Base-by-base conservation (phyloP, 2,888 invertebrate species). In the Zaprionus obscuricornis region DNA sequence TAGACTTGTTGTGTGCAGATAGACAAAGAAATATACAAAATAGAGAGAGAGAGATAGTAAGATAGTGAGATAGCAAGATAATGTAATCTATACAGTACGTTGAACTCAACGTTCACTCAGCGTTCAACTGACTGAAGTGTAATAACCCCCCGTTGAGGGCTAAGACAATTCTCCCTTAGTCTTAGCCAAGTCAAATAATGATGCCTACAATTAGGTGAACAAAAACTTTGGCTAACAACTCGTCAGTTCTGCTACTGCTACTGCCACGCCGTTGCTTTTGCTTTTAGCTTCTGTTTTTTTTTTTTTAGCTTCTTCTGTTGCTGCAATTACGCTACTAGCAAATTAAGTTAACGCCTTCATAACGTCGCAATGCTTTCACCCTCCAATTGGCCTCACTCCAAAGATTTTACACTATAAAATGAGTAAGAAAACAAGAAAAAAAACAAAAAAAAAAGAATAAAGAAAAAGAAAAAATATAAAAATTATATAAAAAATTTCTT, bases 161-260 rank as follows among this genome's bases (percentile, higher is more conserved):
- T 36, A 26, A 34, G 16, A 36, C 31, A 26, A 18, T 39, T 37
- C 10, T 11, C 49, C 51, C 46, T 22, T 16, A 18, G 7, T 36
- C 51, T 60, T 16, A 18, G 7, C 37, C 51, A 58, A 67, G 37
- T 59, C 65, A 74, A 78, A 82, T 74, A 72, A 75, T 72, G 70
- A 72, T 62, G 76, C 76, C 77, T 83, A 79, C 79, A 79, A 77
- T 78, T 75, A 83, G 57, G 63, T 50, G 54, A 22, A 60, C 58
- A 56, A 66, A 72, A 83, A 83, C 72, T 83, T 77, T 66, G 45
- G 56, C 71, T 49, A 71, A 65, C 71, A 71, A 65, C 59, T 68
- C 59, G 65, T 65, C 64, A 50, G 69, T 60, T 36, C 26, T 47
- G 47, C 27, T 65, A 8, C 34, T 63, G 8, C 40, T 29, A 10